Evolutionary conservation across 2,113 vertebrate species (phyloP), one percentile per base, ranked within the genome.

Genomic region (Callithrix jacchus): DNA sequence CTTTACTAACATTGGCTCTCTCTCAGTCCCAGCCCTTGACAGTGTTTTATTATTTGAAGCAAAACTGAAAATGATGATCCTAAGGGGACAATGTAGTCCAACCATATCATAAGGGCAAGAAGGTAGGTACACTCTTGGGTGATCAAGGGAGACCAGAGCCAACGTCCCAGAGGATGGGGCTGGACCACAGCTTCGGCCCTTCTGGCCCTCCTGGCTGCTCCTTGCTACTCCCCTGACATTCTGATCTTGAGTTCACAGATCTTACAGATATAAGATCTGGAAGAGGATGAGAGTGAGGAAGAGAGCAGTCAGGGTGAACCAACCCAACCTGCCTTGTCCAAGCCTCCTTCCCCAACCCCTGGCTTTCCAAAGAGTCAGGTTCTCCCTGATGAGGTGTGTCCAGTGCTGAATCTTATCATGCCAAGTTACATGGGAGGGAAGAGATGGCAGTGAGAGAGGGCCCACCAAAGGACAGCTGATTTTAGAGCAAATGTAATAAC

Each of bases 11-110:
- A 4, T 23, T 20, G 8, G 35, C 30, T 88, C 20, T 74, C 71
- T 92, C 54, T 64, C 17, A 42, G 56, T 23, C 42, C 61, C 49
- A 74, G 35, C 40, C 74, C 71, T 93, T 85, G 66, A 47, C 35
- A 0, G 9, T 49, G 68, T 80, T 96, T 91, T 94, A 45, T 61
- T 87, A 56, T 88, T 61, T 85, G 95, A 91, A 73, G 58, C 56
- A 37, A 94, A 89, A 87, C 6, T 77, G 74, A 68, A 93, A 89
- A 49, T 45, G 74, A 74, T 32, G 49, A 35, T 25, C 23, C 32
- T 20, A 35, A 70, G 52, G 42, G 35, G 37, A 42, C 56, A 21
- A 83, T 40, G 40, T 2, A 74, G 27, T 32, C 70, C 35, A 13
- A 1, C 10, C 2, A 5, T 37, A n/a, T 70, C 92, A 64, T 42